Percentiles rank a stretch among this genome's conserved stretches.
phyloP scores from a whole-genome alignment of 2,797 vertebrate genomes.

The Cuculus canorus region DNA sequence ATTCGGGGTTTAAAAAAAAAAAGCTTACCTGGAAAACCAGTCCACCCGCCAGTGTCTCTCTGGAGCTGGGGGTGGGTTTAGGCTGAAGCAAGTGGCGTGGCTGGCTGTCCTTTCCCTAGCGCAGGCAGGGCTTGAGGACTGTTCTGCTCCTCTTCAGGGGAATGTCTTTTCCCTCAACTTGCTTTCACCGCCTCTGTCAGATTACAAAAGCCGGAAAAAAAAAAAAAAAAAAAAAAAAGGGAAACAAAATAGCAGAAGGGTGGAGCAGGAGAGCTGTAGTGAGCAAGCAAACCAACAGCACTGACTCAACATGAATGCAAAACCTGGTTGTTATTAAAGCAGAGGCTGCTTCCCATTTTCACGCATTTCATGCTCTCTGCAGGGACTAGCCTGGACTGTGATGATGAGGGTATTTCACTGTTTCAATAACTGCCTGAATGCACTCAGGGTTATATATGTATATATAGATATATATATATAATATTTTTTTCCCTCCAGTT shows the following conservation, averaged over 20 bases:
- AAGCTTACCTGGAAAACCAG: constrained; percentile 49
- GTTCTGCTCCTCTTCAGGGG: background rate
- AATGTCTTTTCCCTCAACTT: background rate
- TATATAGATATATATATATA: no score
- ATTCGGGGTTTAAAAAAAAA: background rate
- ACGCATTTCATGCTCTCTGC: background rate
- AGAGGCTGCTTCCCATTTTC: background rate
- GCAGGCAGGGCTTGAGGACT: background rate
- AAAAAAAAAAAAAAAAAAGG: background rate
- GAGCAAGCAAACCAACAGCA: background rate
- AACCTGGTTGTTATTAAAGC: background rate
- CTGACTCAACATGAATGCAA: fast-evolving
- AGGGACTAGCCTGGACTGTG: background rate
- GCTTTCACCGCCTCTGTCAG: background rate
- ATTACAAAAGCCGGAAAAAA: background rate
- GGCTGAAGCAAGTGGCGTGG: background rate
- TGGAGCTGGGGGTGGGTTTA: fast-evolving
- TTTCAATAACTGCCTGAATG: background rate
- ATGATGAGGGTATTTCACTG: background rate
- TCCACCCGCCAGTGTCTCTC: background rate
- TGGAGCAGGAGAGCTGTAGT: background rate
- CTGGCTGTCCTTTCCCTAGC: background rate
- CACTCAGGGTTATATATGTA: no score
- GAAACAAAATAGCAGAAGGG: background rate
- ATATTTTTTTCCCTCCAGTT: no score